These are phyloP conservation scores for Notiomystis cincta DNA, from an alignment of 2,113 vertebrate genomes.

Conservation along the genomic window DNA sequence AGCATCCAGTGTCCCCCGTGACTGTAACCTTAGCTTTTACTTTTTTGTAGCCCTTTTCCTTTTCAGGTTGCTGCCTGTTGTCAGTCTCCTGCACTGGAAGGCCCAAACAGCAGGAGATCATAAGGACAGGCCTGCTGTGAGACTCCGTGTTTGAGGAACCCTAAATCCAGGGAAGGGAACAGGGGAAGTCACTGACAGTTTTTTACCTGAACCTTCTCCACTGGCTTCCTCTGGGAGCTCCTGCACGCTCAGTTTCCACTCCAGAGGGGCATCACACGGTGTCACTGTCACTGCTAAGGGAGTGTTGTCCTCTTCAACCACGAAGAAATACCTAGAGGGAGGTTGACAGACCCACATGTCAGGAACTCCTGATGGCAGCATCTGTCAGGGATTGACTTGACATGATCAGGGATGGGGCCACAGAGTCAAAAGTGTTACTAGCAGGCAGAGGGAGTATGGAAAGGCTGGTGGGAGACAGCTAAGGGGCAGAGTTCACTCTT, in stretches of 20 bases:
- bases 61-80: not conserved
- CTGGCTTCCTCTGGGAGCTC: conserved; percentile 93
- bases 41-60: not conserved
- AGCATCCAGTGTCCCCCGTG: not conserved
- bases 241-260: conserved; percentile 94
- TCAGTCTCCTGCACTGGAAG: not conserved
- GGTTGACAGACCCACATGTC: not conserved
- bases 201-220: conserved; percentile 89
- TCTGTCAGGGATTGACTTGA: not conserved
- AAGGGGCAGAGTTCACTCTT: not conserved
- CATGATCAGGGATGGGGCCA: not conserved
- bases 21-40: not conserved
- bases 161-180: not conserved
- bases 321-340: conserved; percentile 88
- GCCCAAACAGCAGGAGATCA: not conserved
- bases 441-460: not conserved
- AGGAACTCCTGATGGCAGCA: not conserved
- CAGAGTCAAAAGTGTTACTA: not conserved
- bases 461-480: not conserved
- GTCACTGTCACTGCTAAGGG: conserved; percentile 94
- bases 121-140: not conserved
- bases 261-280: conserved; percentile 92
- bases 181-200: rapidly evolving
- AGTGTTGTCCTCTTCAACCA: conserved; percentile 98
- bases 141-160: not conserved